These are phyloP conservation scores for Phataginus tricuspis DNA, from an alignment of 2,797 vertebrate genomes.

Conservation along the genomic window DNA sequence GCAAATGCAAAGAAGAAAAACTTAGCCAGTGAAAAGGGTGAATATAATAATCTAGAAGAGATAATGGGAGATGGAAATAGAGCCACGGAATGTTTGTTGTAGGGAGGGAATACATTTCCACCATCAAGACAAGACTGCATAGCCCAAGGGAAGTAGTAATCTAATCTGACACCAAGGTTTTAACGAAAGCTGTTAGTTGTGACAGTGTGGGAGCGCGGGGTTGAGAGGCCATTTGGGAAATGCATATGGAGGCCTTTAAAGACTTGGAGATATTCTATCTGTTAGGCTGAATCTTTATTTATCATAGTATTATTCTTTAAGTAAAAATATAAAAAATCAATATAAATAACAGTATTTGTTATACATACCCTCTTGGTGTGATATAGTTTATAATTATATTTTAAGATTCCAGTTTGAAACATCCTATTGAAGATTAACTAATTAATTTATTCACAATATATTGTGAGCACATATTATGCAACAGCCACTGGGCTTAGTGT, in stretches of 20 bases:
- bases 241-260: background rate
- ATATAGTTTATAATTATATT: background rate
- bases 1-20: background rate
- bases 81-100: background rate
- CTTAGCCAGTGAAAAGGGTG: background rate
- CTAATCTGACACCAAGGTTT: background rate
- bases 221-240: background rate
- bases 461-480: background rate
- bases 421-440: background rate
- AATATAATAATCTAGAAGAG: background rate
- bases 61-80: background rate
- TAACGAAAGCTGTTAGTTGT: background rate
- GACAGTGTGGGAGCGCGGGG: background rate
- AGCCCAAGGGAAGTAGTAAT: background rate
- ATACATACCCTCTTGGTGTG: background rate
- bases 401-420: background rate
- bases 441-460: background rate
- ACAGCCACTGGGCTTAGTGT: background rate
- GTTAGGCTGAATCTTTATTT: background rate
- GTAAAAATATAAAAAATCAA: background rate
- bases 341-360: background rate
- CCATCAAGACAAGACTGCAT: background rate
- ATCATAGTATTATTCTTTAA: background rate
- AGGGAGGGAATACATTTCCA: background rate
- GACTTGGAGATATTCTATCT: background rate